Evolutionary conservation across 1,140 invertebrate species (phyloP).

Genomic region (Pseudomyrmex flavicornis): DNA sequence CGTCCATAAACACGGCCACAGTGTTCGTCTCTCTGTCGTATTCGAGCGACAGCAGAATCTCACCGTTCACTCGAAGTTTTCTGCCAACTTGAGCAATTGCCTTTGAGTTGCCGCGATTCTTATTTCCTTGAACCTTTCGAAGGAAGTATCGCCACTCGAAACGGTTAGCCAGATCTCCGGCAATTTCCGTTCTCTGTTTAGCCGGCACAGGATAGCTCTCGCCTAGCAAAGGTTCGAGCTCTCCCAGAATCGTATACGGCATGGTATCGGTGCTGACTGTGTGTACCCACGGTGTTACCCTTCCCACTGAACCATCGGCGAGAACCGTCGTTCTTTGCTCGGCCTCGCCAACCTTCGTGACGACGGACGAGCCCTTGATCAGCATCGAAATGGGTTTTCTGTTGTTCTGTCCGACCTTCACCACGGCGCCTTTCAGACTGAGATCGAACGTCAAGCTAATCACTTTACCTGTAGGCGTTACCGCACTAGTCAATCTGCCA

Average conservation of each 20-base stretch:
- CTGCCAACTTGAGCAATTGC: constrained; percentile 92
- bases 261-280: constrained; percentile 94
- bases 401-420: constrained; percentile 93
- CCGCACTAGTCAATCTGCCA: constrained; percentile 94
- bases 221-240: constrained; percentile 92
- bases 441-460: constrained; percentile 94
- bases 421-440: constrained; percentile 94
- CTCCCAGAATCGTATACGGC: constrained; percentile 93
- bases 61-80: constrained; percentile 94
- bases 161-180: constrained; percentile 95
- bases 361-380: constrained; percentile 94
- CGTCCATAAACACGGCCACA: constrained; percentile 95
- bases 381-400: constrained; percentile 93
- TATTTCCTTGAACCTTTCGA: constrained; percentile 88
- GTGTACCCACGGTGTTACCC: constrained; percentile 93
- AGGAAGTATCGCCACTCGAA: constrained; percentile 98
- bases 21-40: constrained; percentile 96
- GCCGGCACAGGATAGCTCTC: constrained; percentile 96
- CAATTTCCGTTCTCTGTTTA: constrained; percentile 95
- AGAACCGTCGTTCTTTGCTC: constrained; percentile 92
- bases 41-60: constrained; percentile 95
- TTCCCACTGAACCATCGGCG: constrained; percentile 93
- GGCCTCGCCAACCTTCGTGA: constrained; percentile 91
- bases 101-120: constrained; percentile 88
- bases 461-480: constrained; percentile 96